Percentiles rank a stretch among this genome's conserved stretches.
Conservation (phyloP, 2,797 vertebrate species). For the Halcyon badia region DNA sequence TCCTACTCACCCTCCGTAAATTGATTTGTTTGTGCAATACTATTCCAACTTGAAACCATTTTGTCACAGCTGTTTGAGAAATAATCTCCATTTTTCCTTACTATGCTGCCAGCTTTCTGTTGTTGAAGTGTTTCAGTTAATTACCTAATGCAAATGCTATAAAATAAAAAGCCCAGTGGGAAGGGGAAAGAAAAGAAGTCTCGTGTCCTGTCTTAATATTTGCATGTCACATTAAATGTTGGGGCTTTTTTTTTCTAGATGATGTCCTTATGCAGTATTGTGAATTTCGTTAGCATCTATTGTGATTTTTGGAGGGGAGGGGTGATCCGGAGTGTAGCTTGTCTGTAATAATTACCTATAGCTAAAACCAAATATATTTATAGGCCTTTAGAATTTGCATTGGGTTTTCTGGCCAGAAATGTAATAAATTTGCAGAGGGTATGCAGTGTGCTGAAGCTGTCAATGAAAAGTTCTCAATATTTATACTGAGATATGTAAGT, state of each 20-base stretch:
- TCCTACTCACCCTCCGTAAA: constrained; percentile 13
- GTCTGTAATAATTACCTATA: not conserved
- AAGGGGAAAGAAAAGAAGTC: constrained; percentile 68
- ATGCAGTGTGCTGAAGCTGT: not conserved
- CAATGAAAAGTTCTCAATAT: not conserved
- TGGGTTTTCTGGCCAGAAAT: constrained; percentile 1
- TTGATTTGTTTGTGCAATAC: constrained; percentile 76
- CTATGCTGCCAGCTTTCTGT: constrained; percentile 79
- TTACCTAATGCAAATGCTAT: constrained; percentile 81
- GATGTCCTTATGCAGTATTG: not conserved
- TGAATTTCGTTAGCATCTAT: not conserved
- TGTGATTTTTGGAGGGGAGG: not conserved
- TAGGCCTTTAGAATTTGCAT: not conserved
- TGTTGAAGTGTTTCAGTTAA: constrained; percentile 80
- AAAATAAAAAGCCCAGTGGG: constrained; percentile 80
- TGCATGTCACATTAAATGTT: not conserved
- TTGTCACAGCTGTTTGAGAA: constrained; percentile 78
- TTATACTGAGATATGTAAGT: not conserved
- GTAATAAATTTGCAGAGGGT: not conserved
- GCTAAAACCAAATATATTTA: not conserved
- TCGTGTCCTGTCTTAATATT: constrained; percentile 76
- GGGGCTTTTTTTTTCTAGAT: not conserved
- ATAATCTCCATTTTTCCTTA: constrained; percentile 69
- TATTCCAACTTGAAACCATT: constrained; percentile 77
- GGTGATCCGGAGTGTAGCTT: not conserved